Base-by-base conservation (phyloP, 2,888 invertebrate genomes). In the Megastigmus dorsalis region DNA sequence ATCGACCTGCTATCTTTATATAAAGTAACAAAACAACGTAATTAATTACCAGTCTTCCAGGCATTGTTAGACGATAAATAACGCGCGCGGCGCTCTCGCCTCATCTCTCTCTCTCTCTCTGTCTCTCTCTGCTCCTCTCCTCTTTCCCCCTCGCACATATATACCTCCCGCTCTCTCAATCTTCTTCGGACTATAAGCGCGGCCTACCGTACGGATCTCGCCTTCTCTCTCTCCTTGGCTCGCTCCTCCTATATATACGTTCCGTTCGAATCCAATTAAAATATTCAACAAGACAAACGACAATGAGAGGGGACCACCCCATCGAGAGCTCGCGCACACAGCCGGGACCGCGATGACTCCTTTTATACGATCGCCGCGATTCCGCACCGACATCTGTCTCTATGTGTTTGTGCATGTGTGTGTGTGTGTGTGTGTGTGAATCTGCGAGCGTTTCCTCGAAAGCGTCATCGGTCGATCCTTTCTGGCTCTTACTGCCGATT, bases 241-340 rank as follows among this genome's bases (percentile, higher is more conserved):
- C 43, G 23, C 52, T n/a, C 30, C 50, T 38, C 28, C 43, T 1
- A 2, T 65, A 33, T 69, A 18, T 60, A 52, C 23, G 69, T 52
- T 60, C 65, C 41, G 38, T 50, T 76, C 76, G 79, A 81, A 79
- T 85, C 87, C 86, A 87, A 87, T 87, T 87, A 87, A 87, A 87
- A 86, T 87, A 87, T 87, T 87, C 86, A 86, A 78, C 82, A 82
- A 87, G 87, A 87, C 87, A 87, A 87, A 87, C 86, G 86, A 87
- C 86, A 87, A 87, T 87, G 85, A 80, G 59, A 68, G 75, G 82
- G 79, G 80, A 77, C 81, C 79, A 74, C 74, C 71, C 76, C 60
- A 45, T 69, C 62, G 52, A 57, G 23, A 62, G 15, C 54, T 45
- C 18, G 38, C 57, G n/a, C n/a, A n/a, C n/a, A n/a, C 38, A n/a